Conservation (phyloP, 2,888 invertebrate genomes). For the Dryomyza anilis region DNA sequence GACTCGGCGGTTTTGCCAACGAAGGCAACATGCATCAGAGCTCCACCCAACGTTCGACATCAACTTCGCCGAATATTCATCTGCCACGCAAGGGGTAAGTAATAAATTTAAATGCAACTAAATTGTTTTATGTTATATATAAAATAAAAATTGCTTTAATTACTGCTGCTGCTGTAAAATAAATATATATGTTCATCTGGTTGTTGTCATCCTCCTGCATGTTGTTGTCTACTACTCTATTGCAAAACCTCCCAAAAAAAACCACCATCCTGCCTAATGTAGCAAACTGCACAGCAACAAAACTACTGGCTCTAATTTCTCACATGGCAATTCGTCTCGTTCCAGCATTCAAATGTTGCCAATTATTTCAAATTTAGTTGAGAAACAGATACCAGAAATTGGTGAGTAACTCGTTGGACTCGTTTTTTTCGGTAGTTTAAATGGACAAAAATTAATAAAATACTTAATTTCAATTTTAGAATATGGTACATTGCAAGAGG, state of each 20-base stretch:
- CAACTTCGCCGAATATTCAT: slow-evolving; percentile 57
- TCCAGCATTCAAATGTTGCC: slow-evolving; percentile 62
- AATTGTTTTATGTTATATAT: not conserved
- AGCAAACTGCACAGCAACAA: slow-evolving; percentile 51
- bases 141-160: not conserved
- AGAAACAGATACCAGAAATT: slow-evolving; percentile 59
- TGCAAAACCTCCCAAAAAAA: slow-evolving; percentile 32
- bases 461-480: slow-evolving; percentile 60
- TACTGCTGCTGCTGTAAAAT: too few species aligned
- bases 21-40: slow-evolving; percentile 45
- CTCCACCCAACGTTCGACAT: slow-evolving; percentile 49
- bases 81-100: slow-evolving; percentile 55
- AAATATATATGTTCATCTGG: not conserved
- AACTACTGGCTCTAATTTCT: slow-evolving; percentile 56
- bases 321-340: slow-evolving; percentile 60
- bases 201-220: slow-evolving; percentile 1
- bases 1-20: slow-evolving; percentile 47
- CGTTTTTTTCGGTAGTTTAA: too few species aligned
- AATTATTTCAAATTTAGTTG: slow-evolving; percentile 60
- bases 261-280: not conserved
- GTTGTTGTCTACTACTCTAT: not conserved
- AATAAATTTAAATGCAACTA: not conserved
- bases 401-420: too few species aligned
- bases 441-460: too few species aligned
- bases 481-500: slow-evolving; percentile 77